Base-by-base conservation (phyloP, 1,140 invertebrate species). In the Cydia splendana region DNA sequence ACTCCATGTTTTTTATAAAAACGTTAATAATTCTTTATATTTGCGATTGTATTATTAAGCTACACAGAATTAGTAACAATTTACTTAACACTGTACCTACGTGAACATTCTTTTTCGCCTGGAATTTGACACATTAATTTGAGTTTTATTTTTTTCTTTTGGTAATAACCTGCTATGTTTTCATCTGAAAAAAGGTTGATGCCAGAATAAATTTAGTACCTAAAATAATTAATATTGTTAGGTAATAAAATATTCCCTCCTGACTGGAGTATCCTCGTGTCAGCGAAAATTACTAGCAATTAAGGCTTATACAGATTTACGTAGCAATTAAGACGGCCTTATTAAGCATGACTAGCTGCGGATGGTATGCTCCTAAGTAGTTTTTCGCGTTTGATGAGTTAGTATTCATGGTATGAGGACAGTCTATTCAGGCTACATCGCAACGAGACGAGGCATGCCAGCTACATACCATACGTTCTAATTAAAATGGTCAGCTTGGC, bases 301-400 rank as follows among this genome's bases (percentile, higher is more conserved):
- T 84, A 85, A 75, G 65, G 77, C 80, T 82, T 81, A 20, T 81
- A 80, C 71, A 78, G 79, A 86, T 85, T 85, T 87, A 86, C 84
- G 79, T 42, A 71, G 77, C 80, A 83, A 84, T 86, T 84, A 82
- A 79, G 78, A 81, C 81, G 77, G 75, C 79, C 65, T 80, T 80
- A 73, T 73, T 73, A 77, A 76, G 75, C 15, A 67, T 81, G 71
- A 62, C 57, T 62, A 62, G 57, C 57, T 24, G 9, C 6, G 28
- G 18, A 62, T 62, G 57, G 57, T n/a, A 62, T 62, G 57, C 57
- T 12, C 20, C 57, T 62, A 24, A 62, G 20, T 62, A 20, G 57
- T 62, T 62, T 24, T 62, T 24, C 18, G 57, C 57, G 24, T 62
- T 62, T 62, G 57, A 62, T 62, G 57, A 62, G 57, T 62, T 24